These are phyloP conservation scores for Megaustenia siamemsis DNA, from an alignment of 2,888 invertebrate genomes.

Conservation along the genomic window DNA sequence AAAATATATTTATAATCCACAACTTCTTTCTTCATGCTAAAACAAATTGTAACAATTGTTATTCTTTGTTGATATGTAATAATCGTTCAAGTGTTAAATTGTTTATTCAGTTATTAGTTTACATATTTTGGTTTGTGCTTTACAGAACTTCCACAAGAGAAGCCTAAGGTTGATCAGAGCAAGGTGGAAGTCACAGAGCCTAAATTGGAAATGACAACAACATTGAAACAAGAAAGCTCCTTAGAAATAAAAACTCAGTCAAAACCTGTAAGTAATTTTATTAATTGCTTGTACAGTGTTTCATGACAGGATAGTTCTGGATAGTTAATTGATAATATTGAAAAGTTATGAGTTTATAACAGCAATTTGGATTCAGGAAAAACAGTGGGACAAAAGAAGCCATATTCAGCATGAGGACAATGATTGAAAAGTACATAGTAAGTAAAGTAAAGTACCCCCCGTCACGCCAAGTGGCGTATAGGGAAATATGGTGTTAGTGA, in stretches of 20 bases:
- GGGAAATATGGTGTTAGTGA: too few relatives aligned
- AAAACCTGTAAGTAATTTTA: constrained; percentile 31
- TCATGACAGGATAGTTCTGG: not conserved
- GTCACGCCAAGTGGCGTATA: too few relatives aligned
- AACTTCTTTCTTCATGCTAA: too few relatives aligned
- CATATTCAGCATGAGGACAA: too few relatives aligned
- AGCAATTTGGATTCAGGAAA: too few relatives aligned
- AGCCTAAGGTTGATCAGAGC: constrained; percentile 32
- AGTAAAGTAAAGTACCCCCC: too few relatives aligned
- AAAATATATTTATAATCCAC: too few relatives aligned
- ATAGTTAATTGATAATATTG: not conserved
- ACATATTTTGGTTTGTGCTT: not conserved
- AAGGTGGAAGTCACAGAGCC: constrained; percentile 23
- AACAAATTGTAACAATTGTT: too few relatives aligned
- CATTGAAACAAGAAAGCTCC: constrained; percentile 34
- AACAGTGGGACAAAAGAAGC: too few relatives aligned
- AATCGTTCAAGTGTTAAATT: too few relatives aligned
- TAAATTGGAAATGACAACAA: constrained; percentile 26
- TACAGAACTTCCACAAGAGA: constrained; percentile 46
- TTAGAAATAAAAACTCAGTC: constrained; percentile 46
- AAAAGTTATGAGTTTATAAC: not conserved
- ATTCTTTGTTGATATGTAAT: too few relatives aligned
- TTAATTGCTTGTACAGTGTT: not conserved
- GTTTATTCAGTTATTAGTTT: not conserved
- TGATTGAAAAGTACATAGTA: too few relatives aligned